phyloP scores from a whole-genome alignment of 2,113 vertebrate genomes.

The Thymallus thymallus region DNA sequence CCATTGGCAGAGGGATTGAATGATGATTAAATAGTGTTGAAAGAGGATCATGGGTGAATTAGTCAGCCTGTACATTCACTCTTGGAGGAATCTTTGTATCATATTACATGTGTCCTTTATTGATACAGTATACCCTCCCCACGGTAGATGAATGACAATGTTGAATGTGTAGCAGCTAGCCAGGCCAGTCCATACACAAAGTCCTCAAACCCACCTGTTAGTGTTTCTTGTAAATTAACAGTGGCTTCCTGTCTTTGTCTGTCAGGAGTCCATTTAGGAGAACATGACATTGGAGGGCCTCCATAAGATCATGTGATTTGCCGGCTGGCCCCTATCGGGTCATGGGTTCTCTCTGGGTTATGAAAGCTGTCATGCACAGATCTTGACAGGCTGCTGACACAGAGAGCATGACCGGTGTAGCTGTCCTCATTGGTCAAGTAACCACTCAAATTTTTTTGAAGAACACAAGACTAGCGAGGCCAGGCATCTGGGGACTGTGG shows the following conservation, averaged over 20 bases:
- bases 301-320: neutral
- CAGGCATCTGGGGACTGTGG: neutral
- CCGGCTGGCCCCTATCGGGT: neutral
- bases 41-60: neutral
- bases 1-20: no score
- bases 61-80: neutral
- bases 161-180: no score
- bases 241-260: neutral
- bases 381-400: conserved; percentile 26
- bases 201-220: neutral
- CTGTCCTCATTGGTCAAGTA: conserved; percentile 41
- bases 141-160: no score
- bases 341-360: neutral
- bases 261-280: neutral
- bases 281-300: neutral
- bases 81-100: neutral
- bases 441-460: conserved; percentile 29
- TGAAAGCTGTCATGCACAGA: conserved; percentile 15
- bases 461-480: conserved; percentile 36
- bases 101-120: neutral
- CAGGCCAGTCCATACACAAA: neutral
- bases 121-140: neutral
- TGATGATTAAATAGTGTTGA: no score
- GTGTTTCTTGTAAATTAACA: conserved; percentile 1
- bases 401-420: conserved; percentile 39